These are phyloP conservation scores for Agriopis aurantiaria DNA, from an alignment of 2,888 invertebrate genomes.

Conservation along the genomic window DNA sequence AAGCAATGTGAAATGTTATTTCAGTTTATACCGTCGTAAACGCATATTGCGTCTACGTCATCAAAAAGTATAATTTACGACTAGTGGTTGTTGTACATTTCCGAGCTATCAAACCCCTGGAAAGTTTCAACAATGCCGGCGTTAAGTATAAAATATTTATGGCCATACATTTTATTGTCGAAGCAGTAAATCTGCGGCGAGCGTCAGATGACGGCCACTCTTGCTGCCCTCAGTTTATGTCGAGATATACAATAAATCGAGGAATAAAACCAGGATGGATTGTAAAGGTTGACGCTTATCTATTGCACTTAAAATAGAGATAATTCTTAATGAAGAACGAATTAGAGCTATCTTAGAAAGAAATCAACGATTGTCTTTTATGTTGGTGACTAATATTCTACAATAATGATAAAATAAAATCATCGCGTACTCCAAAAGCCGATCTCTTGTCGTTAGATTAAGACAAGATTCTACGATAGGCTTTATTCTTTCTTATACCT, in stretches of 20 bases:
- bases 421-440: no score
- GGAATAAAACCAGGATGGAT: constrained; percentile 15
- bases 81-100: constrained; percentile 17
- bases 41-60: background rate
- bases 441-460: no score
- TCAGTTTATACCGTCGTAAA: background rate
- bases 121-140: constrained; percentile 48
- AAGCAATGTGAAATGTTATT: background rate
- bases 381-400: no score
- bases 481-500: background rate
- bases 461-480: background rate
- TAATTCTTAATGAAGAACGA: background rate
- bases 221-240: constrained; percentile 38
- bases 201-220: constrained; percentile 40
- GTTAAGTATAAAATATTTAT: constrained; percentile 56
- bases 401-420: no score
- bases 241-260: constrained; percentile 21
- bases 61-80: constrained; percentile 11
- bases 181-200: constrained; percentile 51
- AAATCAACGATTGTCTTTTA: no score
- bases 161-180: constrained; percentile 51
- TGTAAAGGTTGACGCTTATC: constrained; percentile 20
- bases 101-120: constrained; percentile 37
- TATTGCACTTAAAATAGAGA: constrained; percentile 1
- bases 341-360: background rate